Base-by-base conservation (phyloP, 2,113 vertebrate species). In the Silurus meridionalis region DNA sequence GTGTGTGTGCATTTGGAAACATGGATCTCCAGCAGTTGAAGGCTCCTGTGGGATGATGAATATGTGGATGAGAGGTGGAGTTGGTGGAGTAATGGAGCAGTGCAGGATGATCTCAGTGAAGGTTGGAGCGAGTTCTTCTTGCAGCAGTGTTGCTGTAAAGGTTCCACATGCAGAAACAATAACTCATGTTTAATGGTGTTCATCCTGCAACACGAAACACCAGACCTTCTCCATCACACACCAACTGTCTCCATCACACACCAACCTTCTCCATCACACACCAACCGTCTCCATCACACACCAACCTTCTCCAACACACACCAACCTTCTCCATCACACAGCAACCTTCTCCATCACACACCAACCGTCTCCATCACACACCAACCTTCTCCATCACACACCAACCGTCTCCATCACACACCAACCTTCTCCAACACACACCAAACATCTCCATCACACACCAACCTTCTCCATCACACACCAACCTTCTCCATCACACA, bases 11-110 rank as follows among this genome's bases (percentile, higher is more conserved):
- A 55, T 58, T 5, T 53, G 72, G 72, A 53, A 53, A 77, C 48
- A 80, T 57, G 55, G 77, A 80, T 58, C 77, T 80, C 52, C 77
- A 60, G 77, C 77, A 60, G 77, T 55, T 80, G 77, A 80, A 58
- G 6, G 4, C 55, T 80, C 77, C 77, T 58, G 55, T 80, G 77
- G 77, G 77, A 80, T 15, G 9, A 58, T 80, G 77, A 80, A 80
- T 37, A 25, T 58, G 53, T 80, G 77, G 55, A 80, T n/a, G 77
- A 80, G 55, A 80, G 77, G 77, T 80, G 77, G 77, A 80, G n/a
- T 19, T 80, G 77, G 77, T 55, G 37, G 50, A 80, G 55, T 53
- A 60, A 53, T n/a, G 50, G 72, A 53, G 72, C 14, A 37, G 77
- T 78, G 74, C 74, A 79, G 23, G n/a, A 79, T 25, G 77, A 80